These are phyloP conservation scores for Drosophila conformis DNA, from an alignment of 2,888 invertebrate species.

Conservation along the genomic window DNA sequence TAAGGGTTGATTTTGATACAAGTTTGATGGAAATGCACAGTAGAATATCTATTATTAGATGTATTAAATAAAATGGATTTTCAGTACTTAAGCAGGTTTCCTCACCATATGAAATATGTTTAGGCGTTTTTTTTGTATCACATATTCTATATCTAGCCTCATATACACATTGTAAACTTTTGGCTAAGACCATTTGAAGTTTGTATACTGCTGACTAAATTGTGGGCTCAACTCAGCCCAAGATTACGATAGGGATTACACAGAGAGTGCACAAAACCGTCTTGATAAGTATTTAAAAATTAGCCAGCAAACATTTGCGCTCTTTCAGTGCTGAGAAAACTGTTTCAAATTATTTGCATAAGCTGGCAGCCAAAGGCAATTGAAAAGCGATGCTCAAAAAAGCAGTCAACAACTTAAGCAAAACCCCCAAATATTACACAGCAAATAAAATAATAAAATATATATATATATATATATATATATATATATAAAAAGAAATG, in stretches of 20 bases:
- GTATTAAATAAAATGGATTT: not conserved
- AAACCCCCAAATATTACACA: constrained; percentile 51
- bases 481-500: constrained; percentile 7
- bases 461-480: not conserved
- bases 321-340: constrained; percentile 11
- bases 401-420: constrained; percentile 41
- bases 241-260: constrained; percentile 56
- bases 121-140: not conserved
- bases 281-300: constrained; percentile 61
- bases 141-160: not conserved
- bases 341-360: constrained; percentile 65
- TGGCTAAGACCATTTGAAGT: constrained; percentile 18
- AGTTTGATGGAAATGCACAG: too few relatives aligned
- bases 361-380: constrained; percentile 40
- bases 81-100: not conserved
- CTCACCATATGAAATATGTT: not conserved
- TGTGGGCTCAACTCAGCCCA: constrained; percentile 47
- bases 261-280: constrained; percentile 32
- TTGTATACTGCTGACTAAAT: constrained; percentile 48
- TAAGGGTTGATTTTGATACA: constrained; percentile 8
- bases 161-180: constrained; percentile 13
- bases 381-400: constrained; percentile 35
- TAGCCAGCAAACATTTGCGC: constrained; percentile 31
- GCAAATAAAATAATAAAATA: constrained; percentile 31
- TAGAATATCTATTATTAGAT: not conserved